phyloP scores from a whole-genome alignment of 2,888 invertebrate species.

The Drosophila tripunctata region DNA sequence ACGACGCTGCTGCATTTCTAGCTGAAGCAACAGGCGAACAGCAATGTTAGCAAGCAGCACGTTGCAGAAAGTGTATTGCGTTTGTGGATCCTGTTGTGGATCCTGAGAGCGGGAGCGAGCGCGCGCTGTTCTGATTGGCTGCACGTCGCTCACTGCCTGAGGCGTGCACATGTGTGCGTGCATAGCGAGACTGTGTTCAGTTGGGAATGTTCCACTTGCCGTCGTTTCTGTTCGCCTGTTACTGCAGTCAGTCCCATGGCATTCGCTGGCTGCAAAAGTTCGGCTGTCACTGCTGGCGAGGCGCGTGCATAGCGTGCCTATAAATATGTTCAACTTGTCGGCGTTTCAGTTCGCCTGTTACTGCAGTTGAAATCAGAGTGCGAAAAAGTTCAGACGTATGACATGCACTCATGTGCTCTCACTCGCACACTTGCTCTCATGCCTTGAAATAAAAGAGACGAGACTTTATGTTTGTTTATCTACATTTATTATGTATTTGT shows the following conservation, averaged over 20 bases:
- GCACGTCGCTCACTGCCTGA: neutral
- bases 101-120: neutral
- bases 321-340: no score
- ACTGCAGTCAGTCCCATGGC: neutral
- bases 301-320: no score
- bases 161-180: neutral
- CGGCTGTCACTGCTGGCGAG: no score
- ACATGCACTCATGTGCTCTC: neutral
- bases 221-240: neutral
- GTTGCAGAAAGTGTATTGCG: neutral
- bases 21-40: neutral
- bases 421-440: neutral
- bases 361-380: no score
- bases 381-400: no score
- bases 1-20: neutral
- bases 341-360: no score
- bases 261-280: neutral
- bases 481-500: slow-evolving; percentile 24
- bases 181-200: neutral
- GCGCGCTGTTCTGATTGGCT: neutral
- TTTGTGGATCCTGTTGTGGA: neutral
- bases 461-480: neutral
- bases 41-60: neutral
- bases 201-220: no score
- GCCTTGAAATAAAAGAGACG: neutral